These are phyloP conservation scores for Clarias gariepinus DNA, from an alignment of 2,113 vertebrate species.

Conservation along the genomic window DNA sequence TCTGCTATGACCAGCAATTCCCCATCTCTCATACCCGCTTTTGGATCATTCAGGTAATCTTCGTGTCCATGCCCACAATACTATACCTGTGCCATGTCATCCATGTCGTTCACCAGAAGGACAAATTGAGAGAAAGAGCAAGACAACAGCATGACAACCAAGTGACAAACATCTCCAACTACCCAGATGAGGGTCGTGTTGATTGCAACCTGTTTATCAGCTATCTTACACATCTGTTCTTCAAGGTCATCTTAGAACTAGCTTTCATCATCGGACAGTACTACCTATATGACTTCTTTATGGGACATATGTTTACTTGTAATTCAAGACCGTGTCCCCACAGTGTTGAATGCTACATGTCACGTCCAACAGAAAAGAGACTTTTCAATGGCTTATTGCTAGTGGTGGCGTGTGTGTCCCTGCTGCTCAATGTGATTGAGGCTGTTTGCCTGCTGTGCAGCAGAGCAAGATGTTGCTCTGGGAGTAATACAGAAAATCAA, in stretches of 20 bases:
- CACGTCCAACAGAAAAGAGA: conserved; percentile 81
- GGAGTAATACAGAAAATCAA: background rate
- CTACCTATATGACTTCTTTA: too few relatives aligned
- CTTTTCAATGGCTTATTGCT: conserved; percentile 85
- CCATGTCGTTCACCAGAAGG: conserved; percentile 84
- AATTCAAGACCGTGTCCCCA: conserved; percentile 74
- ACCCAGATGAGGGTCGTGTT: conserved; percentile 74
- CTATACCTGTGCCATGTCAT: conserved; percentile 88
- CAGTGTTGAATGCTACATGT: conserved; percentile 82
- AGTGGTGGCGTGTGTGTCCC: conserved; percentile 73
- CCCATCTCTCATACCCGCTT: conserved; percentile 82
- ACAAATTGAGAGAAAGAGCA: conserved; percentile 77
- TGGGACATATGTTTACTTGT: conserved; percentile 73
- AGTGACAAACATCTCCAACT: conserved; percentile 60
- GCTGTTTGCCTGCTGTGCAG: conserved; percentile 73
- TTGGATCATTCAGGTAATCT: conserved; percentile 97
- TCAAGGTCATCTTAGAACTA: conserved; percentile 76
- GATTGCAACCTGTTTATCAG: conserved; percentile 73
- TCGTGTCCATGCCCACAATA: conserved; percentile 91
- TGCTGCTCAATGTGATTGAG: conserved; percentile 74
- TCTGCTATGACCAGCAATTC: conserved; percentile 80
- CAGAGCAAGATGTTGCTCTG: conserved; percentile 53
- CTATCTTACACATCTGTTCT: conserved; percentile 72
- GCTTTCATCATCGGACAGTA: conserved; percentile 65
- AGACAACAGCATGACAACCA: conserved; percentile 45